Conservation (phyloP, 2,113 vertebrate species). For the Patagioenas fasciata region DNA sequence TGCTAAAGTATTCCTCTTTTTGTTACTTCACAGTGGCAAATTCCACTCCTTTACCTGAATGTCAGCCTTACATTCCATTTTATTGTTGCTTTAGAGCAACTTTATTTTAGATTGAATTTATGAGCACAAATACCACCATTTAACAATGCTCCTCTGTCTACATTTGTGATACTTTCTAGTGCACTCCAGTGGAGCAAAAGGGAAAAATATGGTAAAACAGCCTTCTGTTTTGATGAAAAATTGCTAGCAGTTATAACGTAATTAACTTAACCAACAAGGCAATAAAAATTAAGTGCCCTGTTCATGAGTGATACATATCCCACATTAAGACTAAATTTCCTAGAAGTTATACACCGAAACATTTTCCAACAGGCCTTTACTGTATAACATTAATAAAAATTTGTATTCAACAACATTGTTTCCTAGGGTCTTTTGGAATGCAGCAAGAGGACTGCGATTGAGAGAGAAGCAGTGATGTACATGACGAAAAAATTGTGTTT, state of each 20-base stretch:
- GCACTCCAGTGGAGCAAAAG: not conserved
- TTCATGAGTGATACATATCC: not conserved
- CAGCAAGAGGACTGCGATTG: not conserved
- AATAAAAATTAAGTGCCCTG: conserved; percentile 24
- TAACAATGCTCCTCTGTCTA: not conserved
- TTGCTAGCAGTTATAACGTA: not conserved
- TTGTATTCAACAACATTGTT: not conserved
- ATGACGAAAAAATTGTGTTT: not conserved
- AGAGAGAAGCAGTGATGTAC: not conserved
- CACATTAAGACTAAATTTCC: not conserved
- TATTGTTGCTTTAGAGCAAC: not conserved
- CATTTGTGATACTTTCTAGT: not conserved
- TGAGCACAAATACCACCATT: not conserved
- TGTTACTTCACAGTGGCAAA: not conserved
- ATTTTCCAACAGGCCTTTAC: not conserved
- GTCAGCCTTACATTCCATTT: not conserved
- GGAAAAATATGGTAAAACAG: not conserved
- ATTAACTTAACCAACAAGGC: conserved; percentile 21
- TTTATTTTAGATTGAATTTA: not conserved
- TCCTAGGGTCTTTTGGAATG: not conserved
- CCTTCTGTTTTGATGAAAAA: conserved; percentile 30
- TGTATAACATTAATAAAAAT: not conserved
- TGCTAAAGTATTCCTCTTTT: not conserved
- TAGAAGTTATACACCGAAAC: not conserved
- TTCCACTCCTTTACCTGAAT: not conserved